Evolutionary conservation across 1,140 invertebrate species (phyloP), one percentile per base, ranked within the genome.

Genomic region (Caenorhabditis inopinata): DNA sequence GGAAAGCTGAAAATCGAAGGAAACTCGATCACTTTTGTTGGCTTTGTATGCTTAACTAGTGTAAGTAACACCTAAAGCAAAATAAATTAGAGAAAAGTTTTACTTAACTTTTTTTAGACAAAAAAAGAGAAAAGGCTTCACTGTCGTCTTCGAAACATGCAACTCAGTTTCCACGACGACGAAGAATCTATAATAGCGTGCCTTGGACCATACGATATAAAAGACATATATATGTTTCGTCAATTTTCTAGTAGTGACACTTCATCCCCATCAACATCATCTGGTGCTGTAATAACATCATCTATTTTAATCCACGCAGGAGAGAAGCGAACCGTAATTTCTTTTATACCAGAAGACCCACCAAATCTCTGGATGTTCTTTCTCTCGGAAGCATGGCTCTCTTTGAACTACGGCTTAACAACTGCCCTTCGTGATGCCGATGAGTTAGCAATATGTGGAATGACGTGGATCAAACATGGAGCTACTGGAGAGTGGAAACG

Each of bases 91-190:
- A 4, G 35, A 58, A 32, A 32, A n/a, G 5, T n/a, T n/a, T n/a
- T n/a, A n/a, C n/a, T n/a, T n/a, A 51, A 51, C 23, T 25, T 25
- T 7, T 68, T 68, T 38, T 18, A 68, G 58, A 18, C 32, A n/a
- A 76, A 76, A 9, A 76, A 53, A 21, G 48, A 76, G 32, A 81
- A 81, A 35, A 25, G 76, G 1, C 7, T 46, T 27, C 46, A 73
- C 18, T 49, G 77, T 21, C 16, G 80, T 25, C 45, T 81, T 5
- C 53, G 62, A 18, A 76, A 81, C 35, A 68, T 51, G 53, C 49
- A 58, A 6, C 42, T 81, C 25, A 45, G 35, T 18, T 77, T 81
- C 38, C 47, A 73, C 25, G 49, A 73, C 0, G 74, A 81, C 27
- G 80, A 81, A 23, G 80, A 81, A 32, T 53, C 18, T n/a, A 27